Evolutionary conservation across 2,113 vertebrate species (phyloP), one percentile per base, ranked within the genome.

Genomic region (Hystrix brachyura): DNA sequence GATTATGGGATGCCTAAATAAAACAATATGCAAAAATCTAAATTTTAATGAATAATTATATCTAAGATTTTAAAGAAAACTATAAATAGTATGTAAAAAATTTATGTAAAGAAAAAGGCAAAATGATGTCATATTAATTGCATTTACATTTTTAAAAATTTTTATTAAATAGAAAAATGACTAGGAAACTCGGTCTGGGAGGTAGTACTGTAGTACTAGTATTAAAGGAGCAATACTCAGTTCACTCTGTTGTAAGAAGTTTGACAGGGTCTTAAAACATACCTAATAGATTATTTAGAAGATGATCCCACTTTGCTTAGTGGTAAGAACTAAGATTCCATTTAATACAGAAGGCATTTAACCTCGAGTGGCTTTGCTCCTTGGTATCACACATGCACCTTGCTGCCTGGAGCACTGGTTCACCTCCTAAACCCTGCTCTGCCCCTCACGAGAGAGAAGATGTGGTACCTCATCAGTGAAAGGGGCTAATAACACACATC

Each of bases 221-320:
- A 72, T 25, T 38, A 29, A 43, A 84, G 86, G 74, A 89, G 79
- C 27, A 67, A 21, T 7, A 67, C 57, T 87, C 43, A 76, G 53
- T 34, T 95, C 85, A 87, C 81, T 89, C 48, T 95, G 21, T 60
- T 78, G n/a, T 59, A 87, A 85, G 65, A 43, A 91, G 90, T 38
- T 21, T 91, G 90, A 82, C 69, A 80, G n/a, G 78, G 67, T 97
- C 91, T 92, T 95, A 91, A 83, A 60, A 43, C 64, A 53, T 12
- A 94, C 53, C 38, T 74, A 87, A 96, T 15, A 82, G 82, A 93
- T 86, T 95, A 94, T 53, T 69, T 88, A 91, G 94, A 88, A 86
- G 78, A 48, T 38, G 53, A 60, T 67, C 91, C 85, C 60, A 74
- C 60, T 97, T 65, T 94, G 85, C 84, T 90, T 88, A 72, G 43